Conservation (phyloP, 2,888 invertebrate genomes). For the Spodoptera littoralis region DNA sequence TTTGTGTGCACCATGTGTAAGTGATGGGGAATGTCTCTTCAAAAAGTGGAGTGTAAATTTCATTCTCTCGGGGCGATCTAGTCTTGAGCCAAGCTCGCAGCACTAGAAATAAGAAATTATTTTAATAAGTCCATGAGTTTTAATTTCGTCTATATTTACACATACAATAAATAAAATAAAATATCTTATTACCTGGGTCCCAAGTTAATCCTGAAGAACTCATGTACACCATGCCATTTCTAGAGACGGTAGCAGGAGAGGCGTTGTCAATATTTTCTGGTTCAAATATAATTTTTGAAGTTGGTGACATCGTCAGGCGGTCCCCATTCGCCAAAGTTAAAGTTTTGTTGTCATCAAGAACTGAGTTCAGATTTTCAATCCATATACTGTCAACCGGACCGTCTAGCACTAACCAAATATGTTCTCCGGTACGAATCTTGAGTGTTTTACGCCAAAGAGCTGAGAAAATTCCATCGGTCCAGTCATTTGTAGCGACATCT, state of each 20-base stretch:
- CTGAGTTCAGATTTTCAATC: constrained; percentile 99
- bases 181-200: constrained; percentile 90
- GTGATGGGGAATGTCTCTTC: constrained; percentile 92
- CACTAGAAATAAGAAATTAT: constrained; percentile 78
- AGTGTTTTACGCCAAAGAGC: constrained; percentile 98
- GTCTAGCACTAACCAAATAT: constrained; percentile 98
- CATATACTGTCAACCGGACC: constrained; percentile 99
- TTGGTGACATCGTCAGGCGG: constrained; percentile 97
- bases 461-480: constrained; percentile 99
- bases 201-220: constrained; percentile 98
- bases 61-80: constrained; percentile 88
- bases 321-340: constrained; percentile 98
- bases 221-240: constrained; percentile 99
- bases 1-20: constrained; percentile 95
- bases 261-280: constrained; percentile 99
- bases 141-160: not conserved
- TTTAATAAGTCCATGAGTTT: not conserved
- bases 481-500: constrained; percentile 99
- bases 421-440: constrained; percentile 95
- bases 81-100: constrained; percentile 95
- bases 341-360: constrained; percentile 98
- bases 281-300: constrained; percentile 98
- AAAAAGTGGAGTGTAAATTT: constrained; percentile 92
- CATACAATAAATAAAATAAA: not conserved
- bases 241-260: constrained; percentile 98